Conservation (phyloP, 35 echinoderm and acorn worm species). For the Ptychodera flava region DNA sequence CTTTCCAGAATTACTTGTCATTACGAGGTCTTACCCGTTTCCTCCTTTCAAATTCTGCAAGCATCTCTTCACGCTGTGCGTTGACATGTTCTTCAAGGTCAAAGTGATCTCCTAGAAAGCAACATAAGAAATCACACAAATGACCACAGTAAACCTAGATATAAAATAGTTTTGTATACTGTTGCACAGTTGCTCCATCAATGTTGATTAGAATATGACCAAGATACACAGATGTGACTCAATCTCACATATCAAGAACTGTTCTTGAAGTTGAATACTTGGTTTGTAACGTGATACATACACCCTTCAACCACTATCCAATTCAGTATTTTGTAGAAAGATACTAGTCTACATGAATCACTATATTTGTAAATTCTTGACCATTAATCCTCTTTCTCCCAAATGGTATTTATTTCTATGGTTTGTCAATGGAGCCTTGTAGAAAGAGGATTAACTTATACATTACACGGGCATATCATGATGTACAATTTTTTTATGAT, state of each 20-base stretch:
- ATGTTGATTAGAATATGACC: not conserved
- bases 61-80: slow-evolving; percentile 64
- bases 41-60: slow-evolving; percentile 87
- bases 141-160: not conserved
- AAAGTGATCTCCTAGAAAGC: slow-evolving; percentile 73
- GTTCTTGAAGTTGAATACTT: not conserved
- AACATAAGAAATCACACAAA: not conserved
- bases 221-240: not conserved
- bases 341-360: too few relatives aligned
- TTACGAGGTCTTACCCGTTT: slow-evolving; percentile 87
- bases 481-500: too few relatives aligned
- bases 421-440: too few relatives aligned
- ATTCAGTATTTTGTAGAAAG: too few relatives aligned
- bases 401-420: too few relatives aligned
- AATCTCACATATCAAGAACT: not conserved
- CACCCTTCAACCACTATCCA: too few relatives aligned
- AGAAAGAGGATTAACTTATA: too few relatives aligned
- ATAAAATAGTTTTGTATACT: not conserved
- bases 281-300: not conserved
- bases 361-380: too few relatives aligned
- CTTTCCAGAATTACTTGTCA: too few relatives aligned
- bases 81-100: slow-evolving; percentile 87
- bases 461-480: too few relatives aligned
- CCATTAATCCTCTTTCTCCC: too few relatives aligned
- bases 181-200: not conserved